Base-by-base conservation (phyloP, 2,888 invertebrate species). In the Cantharis rufa region DNA sequence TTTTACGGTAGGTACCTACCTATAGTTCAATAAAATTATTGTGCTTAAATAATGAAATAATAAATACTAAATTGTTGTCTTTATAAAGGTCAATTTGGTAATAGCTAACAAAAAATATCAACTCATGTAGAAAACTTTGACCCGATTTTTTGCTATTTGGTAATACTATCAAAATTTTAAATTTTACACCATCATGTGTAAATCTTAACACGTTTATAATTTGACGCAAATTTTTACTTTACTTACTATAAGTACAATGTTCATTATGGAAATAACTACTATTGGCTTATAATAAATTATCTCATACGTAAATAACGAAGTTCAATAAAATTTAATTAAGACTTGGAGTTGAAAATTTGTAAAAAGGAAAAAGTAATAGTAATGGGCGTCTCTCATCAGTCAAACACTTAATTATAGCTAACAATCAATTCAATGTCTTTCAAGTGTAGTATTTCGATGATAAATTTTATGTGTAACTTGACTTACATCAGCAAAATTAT, bases 1-100 rank as follows among this genome's bases (percentile, higher is more conserved):
- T 61, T 32, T 69, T 77, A 18, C 74, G 72, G 78, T 78, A 76
- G 24, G 76, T n/a, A 24, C 24, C 1, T 9, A 24, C 24, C 18
- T 18, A 7, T 24, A 68, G 27, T 71, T 82, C 28, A 15, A 70
- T n/a, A n/a, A n/a, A 2, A 32, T 32, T 11, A 32, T 32, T 32
- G 32, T 32, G 1, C n/a, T 48, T n/a, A 48, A 48, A 32, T 32
- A 32, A 32, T 32, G 13, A 32, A 32, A 32, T 13, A 32, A 32
- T 32, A 32, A 32, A 32, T 32, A 32, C 32, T 13, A n/a, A 48
- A 48, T 48, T 48, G 48, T n/a, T 5, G 7, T 48, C 48, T 5
- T n/a, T 9, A 2, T 48, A 48, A 48, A 48, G 48, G 48, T 48
- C 48, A 48, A n/a, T 48, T 48, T 48, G 48, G 48, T 48, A 48